These are phyloP conservation scores for Thalassaphorura encarpata DNA, from an alignment of 1,140 invertebrate species.

Conservation along the genomic window DNA sequence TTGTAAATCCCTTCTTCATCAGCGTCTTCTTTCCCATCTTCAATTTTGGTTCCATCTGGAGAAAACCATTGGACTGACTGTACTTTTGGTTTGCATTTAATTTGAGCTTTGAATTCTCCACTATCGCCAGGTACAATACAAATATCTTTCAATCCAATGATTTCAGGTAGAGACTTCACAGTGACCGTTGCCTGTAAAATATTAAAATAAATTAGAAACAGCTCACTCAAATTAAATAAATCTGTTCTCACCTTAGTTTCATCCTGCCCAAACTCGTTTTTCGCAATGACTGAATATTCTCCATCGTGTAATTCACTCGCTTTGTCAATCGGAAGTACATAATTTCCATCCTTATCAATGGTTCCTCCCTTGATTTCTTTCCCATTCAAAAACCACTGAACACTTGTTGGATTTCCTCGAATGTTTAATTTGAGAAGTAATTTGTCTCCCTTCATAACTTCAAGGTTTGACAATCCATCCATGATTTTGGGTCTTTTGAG, in stretches of 20 bases:
- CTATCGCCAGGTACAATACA: background rate
- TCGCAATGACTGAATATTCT: conserved; percentile 11
- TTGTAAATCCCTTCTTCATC: background rate
- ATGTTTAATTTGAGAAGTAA: no score
- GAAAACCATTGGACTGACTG: background rate
- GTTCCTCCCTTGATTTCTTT: no score
- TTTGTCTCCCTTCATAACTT: conserved; percentile 58
- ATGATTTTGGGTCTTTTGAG: conserved; percentile 64
- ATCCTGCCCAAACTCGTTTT: conserved; percentile 37
- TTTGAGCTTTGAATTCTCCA: background rate
- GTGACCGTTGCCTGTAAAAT: conserved; percentile 17
- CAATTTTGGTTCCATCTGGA: background rate
- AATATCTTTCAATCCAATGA: background rate
- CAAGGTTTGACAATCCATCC: conserved; percentile 53
- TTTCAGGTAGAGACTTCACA: conserved; percentile 58
- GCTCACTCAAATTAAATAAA: no score
- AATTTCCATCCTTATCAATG: background rate
- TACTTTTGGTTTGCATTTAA: background rate
- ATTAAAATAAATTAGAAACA: background rate
- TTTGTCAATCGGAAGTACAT: conserved; percentile 40
- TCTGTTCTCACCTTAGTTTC: conserved; percentile 37
- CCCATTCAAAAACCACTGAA: no score
- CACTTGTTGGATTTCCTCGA: no score
- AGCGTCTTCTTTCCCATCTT: background rate
- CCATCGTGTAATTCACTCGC: background rate